phyloP scores from a whole-genome alignment of 2,113 vertebrate genomes.

The Myiopsitta monachus region DNA sequence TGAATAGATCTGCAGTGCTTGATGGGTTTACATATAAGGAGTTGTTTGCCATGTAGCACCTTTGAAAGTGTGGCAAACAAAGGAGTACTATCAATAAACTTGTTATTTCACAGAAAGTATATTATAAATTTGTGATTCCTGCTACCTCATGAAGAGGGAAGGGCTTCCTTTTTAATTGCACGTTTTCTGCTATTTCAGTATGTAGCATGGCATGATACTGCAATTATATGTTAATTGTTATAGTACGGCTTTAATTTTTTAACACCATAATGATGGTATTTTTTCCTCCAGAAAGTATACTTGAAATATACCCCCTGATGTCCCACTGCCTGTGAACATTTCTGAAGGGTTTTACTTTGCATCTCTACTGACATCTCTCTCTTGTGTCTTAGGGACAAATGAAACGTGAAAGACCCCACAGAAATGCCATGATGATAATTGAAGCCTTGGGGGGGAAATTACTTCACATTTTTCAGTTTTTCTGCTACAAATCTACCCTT shows the following conservation, averaged over 20 bases:
- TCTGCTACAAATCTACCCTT: background rate
- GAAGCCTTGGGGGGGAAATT: background rate
- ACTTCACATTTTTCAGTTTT: background rate
- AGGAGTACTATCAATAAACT: background rate
- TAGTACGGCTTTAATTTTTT: conserved; percentile 27
- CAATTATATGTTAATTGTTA: conserved; percentile 12
- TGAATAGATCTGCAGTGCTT: conserved; percentile 37
- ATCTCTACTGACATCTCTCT: background rate
- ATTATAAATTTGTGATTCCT: background rate
- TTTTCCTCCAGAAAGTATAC: background rate
- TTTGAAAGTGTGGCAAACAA: background rate
- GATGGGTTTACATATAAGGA: conserved; percentile 45
- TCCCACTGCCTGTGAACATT: background rate
- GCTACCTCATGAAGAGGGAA: background rate
- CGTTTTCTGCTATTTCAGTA: background rate
- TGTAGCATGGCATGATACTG: background rate
- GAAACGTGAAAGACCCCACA: background rate
- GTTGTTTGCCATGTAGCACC: background rate
- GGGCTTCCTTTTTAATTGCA: background rate
- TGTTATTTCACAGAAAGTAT: background rate
- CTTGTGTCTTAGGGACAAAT: background rate
- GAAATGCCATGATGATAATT: background rate
- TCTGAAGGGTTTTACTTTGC: background rate
- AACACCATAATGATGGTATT: background rate
- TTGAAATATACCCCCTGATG: background rate